Conservation (phyloP, 2,113 vertebrate genomes). For the Scytalopus superciliaris region DNA sequence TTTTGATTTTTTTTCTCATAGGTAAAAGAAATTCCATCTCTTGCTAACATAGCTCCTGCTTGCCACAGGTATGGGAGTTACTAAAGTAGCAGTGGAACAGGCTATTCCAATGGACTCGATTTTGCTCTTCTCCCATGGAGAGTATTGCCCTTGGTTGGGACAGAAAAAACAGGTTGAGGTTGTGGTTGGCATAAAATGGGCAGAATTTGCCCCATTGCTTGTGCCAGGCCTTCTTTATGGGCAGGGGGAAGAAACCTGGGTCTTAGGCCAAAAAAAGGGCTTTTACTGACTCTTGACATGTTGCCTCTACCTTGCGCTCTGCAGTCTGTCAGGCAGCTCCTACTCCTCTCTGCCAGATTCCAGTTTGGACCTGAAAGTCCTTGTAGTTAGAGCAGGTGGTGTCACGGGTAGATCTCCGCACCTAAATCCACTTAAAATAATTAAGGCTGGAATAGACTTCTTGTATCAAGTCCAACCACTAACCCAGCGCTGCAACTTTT, state of each 20-base stretch:
- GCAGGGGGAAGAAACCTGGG: background rate
- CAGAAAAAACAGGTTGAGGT: background rate
- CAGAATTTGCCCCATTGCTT: background rate
- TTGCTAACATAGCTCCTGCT: background rate
- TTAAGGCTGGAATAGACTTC: background rate
- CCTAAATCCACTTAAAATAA: background rate
- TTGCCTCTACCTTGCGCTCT: background rate
- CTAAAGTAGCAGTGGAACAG: background rate
- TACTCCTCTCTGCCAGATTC: background rate
- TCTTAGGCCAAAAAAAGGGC: background rate
- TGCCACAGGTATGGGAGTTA: background rate
- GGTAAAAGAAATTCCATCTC: slow-evolving; percentile 1
- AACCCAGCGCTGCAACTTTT: background rate
- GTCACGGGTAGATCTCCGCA: background rate
- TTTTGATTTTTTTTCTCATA: background rate
- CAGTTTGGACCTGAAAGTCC: background rate
- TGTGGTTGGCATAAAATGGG: background rate
- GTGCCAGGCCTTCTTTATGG: background rate
- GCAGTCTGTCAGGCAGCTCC: background rate
- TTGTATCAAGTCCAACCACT: background rate
- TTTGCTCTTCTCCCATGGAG: background rate
- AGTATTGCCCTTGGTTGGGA: background rate
- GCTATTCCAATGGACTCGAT: background rate
- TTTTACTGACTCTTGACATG: background rate
- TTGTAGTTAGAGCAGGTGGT: background rate